Conservation (phyloP, 2,797 vertebrate species). For the Thaleichthys pacificus region DNA sequence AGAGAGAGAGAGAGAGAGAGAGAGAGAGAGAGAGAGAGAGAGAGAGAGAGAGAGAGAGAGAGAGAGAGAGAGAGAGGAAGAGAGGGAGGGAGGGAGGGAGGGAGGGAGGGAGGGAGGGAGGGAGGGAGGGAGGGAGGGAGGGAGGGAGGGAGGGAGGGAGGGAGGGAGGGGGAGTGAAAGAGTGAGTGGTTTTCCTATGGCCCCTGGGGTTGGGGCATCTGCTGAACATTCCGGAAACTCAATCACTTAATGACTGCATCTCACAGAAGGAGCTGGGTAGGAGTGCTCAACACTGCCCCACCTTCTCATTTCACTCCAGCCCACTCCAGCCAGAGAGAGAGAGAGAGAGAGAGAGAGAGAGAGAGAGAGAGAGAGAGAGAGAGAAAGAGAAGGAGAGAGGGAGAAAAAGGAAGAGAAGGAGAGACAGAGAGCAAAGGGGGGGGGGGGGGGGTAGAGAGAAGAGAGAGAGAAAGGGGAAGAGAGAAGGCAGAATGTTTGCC, state of each 20-base stretch:
- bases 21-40: background rate
- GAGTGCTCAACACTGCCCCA: background rate
- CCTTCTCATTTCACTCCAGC: background rate
- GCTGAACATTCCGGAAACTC: constrained; percentile 72
- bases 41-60: constrained; percentile 15
- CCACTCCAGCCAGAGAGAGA: constrained; percentile 1
- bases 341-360: background rate
- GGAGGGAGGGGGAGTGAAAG: background rate
- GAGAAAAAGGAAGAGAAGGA: constrained; percentile 16
- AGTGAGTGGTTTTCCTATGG: constrained; percentile 3
- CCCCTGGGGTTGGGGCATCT: constrained; percentile 33
- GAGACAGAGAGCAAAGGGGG: background rate
- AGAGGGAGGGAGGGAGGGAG: background rate
- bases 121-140: constrained; percentile 4
- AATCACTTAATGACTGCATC: constrained; percentile 71
- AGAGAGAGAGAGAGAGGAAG: background rate
- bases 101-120: background rate
- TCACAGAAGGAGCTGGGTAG: constrained; percentile 1
- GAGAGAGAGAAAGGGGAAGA: background rate
- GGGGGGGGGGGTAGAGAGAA: constrained; percentile 2
- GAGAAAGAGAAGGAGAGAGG: constrained; percentile 20
- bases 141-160: background rate
- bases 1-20: background rate
- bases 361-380: constrained; percentile 11
- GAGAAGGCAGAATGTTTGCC: constrained; percentile 31